Conservation (phyloP, 1,140 invertebrate genomes). For the Marisa cornuarietis region DNA sequence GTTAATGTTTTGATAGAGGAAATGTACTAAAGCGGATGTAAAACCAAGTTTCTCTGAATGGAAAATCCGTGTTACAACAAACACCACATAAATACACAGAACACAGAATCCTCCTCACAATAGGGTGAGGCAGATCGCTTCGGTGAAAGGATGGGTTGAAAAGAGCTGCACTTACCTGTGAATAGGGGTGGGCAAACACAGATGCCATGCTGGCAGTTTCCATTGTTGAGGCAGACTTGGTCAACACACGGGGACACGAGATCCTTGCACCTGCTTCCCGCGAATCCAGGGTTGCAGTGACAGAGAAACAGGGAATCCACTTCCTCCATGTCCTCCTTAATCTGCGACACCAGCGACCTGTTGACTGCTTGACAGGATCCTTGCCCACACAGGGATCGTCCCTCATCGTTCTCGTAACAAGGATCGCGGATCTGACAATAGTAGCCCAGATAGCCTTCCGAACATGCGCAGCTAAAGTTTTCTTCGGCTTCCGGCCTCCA, state of each 20-base stretch:
- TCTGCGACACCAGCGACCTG: not conserved
- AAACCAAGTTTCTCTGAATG: too few relatives aligned
- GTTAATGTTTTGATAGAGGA: too few relatives aligned
- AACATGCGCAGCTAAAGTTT: conserved; percentile 32
- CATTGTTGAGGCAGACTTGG: conserved; percentile 18
- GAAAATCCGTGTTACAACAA: too few relatives aligned
- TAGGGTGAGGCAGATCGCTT: too few relatives aligned
- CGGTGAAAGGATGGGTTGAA: too few relatives aligned
- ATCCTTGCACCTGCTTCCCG: conserved; percentile 20
- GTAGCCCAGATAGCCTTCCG: conserved; percentile 38
- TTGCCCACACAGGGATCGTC: not conserved
- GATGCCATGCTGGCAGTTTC: conserved; percentile 3
- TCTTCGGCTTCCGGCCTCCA: not conserved
- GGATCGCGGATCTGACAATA: conserved; percentile 31
- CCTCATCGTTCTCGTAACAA: conserved; percentile 3
- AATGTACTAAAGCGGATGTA: too few relatives aligned
- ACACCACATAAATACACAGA: too few relatives aligned
- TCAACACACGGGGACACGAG: conserved; percentile 17
- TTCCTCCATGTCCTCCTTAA: not conserved
- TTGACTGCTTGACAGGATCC: conserved; percentile 3
- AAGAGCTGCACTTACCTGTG: conserved; percentile 12
- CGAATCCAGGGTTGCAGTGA: conserved; percentile 13
- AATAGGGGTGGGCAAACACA: conserved; percentile 17
- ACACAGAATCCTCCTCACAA: too few relatives aligned
- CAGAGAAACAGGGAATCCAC: conserved; percentile 11